Evolutionary conservation across 2,113 vertebrate species (phyloP).

Genomic region (Clarias macrocephalus): DNA sequence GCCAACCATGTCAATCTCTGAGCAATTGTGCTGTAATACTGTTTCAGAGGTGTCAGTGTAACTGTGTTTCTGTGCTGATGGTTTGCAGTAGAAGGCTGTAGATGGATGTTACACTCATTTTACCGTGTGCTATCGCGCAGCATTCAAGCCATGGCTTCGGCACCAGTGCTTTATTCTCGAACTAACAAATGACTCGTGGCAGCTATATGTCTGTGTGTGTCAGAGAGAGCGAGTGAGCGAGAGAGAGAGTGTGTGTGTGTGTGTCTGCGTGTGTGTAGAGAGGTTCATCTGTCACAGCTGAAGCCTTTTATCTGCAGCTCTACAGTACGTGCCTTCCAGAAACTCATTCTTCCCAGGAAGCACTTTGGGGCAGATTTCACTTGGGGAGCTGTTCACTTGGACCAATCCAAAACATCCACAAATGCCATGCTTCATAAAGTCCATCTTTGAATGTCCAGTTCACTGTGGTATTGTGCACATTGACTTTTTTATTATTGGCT

Average conservation of each 20-base stretch:
- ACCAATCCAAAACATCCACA: conserved; percentile 1
- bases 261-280: conserved; percentile 30
- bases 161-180: conserved; percentile 12
- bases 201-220: conserved; percentile 13
- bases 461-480: not conserved
- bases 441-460: not conserved
- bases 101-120: conserved; percentile 15
- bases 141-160: conserved; percentile 32
- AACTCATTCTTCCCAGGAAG: conserved; percentile 29
- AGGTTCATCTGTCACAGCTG: conserved; percentile 37
- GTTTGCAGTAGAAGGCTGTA: not conserved
- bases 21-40: not conserved
- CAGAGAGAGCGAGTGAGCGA: not conserved
- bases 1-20: not conserved
- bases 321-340: conserved; percentile 33
- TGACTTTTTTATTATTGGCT: conserved; percentile 2
- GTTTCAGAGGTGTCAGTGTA: no score
- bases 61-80: not conserved
- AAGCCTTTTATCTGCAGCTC: conserved; percentile 52
- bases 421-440: not conserved
- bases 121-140: not conserved
- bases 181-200: conserved; percentile 33
- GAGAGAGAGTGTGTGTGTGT: conserved; percentile 9
- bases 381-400: conserved; percentile 14
- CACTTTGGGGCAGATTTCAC: conserved; percentile 34